Percentiles rank a stretch among this genome's conserved stretches.
Conservation (phyloP, 2,888 invertebrate species). For the Chorisops tibialis region DNA sequence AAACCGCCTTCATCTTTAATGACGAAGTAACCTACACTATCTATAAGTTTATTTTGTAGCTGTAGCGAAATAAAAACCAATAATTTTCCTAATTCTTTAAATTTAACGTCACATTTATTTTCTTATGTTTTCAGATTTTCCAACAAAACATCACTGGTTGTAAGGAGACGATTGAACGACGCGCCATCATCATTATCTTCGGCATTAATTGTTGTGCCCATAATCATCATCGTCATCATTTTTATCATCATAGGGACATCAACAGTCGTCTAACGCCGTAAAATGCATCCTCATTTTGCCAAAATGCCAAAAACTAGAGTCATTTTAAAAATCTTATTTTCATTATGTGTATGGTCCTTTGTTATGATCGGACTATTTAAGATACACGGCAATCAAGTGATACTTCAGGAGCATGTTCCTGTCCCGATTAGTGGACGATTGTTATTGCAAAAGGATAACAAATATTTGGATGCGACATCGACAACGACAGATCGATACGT, state of each 20-base stretch:
- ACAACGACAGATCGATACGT: slow-evolving; percentile 52
- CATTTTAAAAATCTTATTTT: slow-evolving; percentile 50
- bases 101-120: no score
- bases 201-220: no score
- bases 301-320: slow-evolving; percentile 49
- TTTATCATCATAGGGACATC: no score
- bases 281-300: neutral
- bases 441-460: slow-evolving; percentile 49
- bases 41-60: no score
- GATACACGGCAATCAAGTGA: slow-evolving; percentile 49
- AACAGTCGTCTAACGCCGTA: no score
- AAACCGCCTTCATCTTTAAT: no score
- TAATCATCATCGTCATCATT: no score
- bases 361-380: slow-evolving; percentile 51
- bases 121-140: neutral
- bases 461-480: slow-evolving; percentile 47
- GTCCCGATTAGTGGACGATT: slow-evolving; percentile 50
- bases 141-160: neutral
- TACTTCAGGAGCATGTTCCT: slow-evolving; percentile 47
- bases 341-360: slow-evolving; percentile 52
- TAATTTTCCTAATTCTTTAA: no score
- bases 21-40: no score
- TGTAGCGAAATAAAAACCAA: no score
- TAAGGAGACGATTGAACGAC: no score
- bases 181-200: no score